Conservation (phyloP, 2,113 vertebrate genomes). For the Neolamprologus brichardi region DNA sequence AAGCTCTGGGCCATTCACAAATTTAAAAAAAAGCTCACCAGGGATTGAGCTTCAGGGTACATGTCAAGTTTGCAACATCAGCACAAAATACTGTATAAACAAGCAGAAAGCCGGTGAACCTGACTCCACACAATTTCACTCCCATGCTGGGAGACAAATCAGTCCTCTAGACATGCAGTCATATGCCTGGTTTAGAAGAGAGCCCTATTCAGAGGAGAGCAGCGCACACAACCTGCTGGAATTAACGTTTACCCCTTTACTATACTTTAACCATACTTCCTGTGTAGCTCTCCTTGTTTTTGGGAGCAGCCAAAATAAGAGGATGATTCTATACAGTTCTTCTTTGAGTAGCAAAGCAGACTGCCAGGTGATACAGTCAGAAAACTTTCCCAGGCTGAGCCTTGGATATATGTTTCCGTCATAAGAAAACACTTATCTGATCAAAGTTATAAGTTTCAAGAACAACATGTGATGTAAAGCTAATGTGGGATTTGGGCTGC, state of each 20-base stretch:
- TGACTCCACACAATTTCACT: slow-evolving; percentile 29
- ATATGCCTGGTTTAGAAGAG: not conserved
- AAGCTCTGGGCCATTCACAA: slow-evolving; percentile 13
- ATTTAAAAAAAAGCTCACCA: slow-evolving; percentile 13
- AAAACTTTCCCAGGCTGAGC: slow-evolving; percentile 49
- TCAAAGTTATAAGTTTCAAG: slow-evolving; percentile 12
- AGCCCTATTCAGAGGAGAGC: not conserved
- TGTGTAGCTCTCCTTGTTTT: slow-evolving; percentile 14
- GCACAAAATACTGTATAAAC: slow-evolving; percentile 13
- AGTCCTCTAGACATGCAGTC: not conserved
- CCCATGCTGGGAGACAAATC: slow-evolving; percentile 13
- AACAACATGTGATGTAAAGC: slow-evolving; percentile 22
- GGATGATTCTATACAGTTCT: slow-evolving; percentile 27
- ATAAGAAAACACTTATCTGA: not conserved
- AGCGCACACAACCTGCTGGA: not conserved
- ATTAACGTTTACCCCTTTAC: not conserved
- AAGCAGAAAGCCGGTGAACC: not conserved
- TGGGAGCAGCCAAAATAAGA: not conserved
- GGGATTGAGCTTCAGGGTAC: not conserved
- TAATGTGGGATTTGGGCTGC: slow-evolving; percentile 16
- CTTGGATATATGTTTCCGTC: not conserved
- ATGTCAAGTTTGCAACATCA: slow-evolving; percentile 34
- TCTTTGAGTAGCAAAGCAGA: slow-evolving; percentile 48
- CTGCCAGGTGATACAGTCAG: slow-evolving; percentile 22
- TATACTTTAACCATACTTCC: not conserved